phyloP scores from a whole-genome alignment of 2,888 invertebrate genomes.

The Luperina testacea region DNA sequence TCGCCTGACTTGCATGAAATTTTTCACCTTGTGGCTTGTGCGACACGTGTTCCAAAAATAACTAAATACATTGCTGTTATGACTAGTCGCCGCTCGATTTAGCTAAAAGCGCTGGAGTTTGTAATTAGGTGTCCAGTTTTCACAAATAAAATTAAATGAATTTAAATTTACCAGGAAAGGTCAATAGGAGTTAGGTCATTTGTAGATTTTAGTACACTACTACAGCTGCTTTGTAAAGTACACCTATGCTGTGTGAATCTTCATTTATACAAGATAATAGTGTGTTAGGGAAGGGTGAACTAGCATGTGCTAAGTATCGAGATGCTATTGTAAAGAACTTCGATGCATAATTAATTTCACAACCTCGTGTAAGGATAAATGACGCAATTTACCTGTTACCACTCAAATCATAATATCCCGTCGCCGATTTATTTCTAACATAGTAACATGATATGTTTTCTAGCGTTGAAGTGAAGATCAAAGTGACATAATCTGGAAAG shows the following conservation, averaged over 20 bases:
- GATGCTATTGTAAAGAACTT: conserved; percentile 6
- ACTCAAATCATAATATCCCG: conserved; percentile 9
- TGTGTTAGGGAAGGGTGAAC: not conserved
- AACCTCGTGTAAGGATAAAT: conserved; percentile 32
- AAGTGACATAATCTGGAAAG: conserved; percentile 22
- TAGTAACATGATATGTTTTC: conserved; percentile 13
- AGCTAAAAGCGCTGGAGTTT: conserved; percentile 17
- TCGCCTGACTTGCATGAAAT: conserved; percentile 69
- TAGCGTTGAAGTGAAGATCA: conserved; percentile 20
- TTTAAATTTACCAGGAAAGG: not conserved
- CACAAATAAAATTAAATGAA: not conserved
- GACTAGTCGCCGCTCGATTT: conserved; percentile 36
- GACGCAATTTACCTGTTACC: conserved; percentile 12
- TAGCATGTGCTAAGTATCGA: not conserved
- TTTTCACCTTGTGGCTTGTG: conserved; percentile 65
- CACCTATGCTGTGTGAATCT: not conserved
- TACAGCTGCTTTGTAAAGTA: not conserved
- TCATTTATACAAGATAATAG: not conserved
- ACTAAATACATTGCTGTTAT: conserved; percentile 38
- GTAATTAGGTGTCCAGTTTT: conserved; percentile 12
- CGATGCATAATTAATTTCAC: conserved; percentile 16
- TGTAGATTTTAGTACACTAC: not conserved
- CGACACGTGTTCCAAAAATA: conserved; percentile 54
- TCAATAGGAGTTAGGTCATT: not conserved
- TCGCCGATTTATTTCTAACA: conserved; percentile 11